A percentile compares a stretch with the other conserved stretches of the same genome.
These are phyloP conservation scores for Xyrichtys novacula DNA, from an alignment of 2,797 vertebrate species.

Conservation along the genomic window DNA sequence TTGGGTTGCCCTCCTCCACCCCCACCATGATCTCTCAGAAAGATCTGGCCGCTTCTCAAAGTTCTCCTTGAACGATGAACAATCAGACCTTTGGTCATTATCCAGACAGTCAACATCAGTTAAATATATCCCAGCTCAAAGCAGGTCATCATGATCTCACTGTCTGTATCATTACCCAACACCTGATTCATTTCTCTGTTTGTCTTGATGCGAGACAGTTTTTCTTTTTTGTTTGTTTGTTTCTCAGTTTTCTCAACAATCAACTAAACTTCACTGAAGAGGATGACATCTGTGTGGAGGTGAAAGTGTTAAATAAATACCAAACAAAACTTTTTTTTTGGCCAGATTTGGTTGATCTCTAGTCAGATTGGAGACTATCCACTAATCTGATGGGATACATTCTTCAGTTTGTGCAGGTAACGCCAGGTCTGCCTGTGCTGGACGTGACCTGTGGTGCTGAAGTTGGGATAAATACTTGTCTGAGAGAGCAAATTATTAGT, in stretches of 20 bases:
- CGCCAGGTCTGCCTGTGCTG: no score
- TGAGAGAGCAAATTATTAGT: no score
- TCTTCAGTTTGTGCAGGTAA: no score
- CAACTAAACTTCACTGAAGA: background rate
- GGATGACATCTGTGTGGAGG: no score
- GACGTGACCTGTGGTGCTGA: no score
- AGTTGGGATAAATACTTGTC: no score
- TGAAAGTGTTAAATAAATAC: no score
- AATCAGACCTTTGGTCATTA: slow-evolving; percentile 11
- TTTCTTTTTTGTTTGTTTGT: background rate
- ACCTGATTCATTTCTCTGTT: slow-evolving; percentile 10
- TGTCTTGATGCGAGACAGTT: background rate
- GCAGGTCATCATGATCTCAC: slow-evolving; percentile 1
- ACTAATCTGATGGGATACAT: no score
- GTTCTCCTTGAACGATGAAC: background rate
- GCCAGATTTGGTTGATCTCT: no score
- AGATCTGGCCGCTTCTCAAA: background rate
- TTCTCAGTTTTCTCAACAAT: background rate
- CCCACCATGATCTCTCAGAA: background rate
- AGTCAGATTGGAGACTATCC: no score
- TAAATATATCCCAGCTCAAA: slow-evolving; percentile 4
- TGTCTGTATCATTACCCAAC: background rate
- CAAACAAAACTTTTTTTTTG: no score
- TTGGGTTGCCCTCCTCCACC: background rate
- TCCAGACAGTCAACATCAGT: slow-evolving; percentile 18